phyloP scores from a whole-genome alignment of 2,113 vertebrate species.

The Monopterus albus region DNA sequence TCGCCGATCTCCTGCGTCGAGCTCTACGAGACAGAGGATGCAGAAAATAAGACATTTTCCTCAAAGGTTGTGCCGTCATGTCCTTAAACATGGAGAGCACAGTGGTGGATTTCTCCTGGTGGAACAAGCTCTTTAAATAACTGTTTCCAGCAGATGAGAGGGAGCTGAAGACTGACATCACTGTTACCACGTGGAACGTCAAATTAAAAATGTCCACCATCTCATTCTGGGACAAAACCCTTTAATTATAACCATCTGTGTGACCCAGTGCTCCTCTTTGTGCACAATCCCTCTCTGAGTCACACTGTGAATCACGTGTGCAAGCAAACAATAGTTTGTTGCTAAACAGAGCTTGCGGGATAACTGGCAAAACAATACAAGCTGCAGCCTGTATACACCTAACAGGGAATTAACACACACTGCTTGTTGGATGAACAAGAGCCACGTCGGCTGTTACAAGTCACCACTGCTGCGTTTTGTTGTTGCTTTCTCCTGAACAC shows the following conservation, averaged over 20 bases:
- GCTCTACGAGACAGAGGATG: constrained; percentile 81
- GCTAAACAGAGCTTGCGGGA: constrained; percentile 60
- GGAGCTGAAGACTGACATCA: neutral
- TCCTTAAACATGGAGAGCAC: neutral
- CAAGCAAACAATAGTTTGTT: constrained; percentile 58
- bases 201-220: constrained; percentile 29
- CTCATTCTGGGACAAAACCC: constrained; percentile 25
- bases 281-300: constrained; percentile 19
- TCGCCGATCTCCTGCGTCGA: constrained; percentile 98
- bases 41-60: neutral
- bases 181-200: constrained; percentile 4
- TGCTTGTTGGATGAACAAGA: constrained; percentile 34
- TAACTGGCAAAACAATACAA: constrained; percentile 36
- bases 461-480: neutral
- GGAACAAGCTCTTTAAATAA: neutral
- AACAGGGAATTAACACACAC: constrained; percentile 38
- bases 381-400: constrained; percentile 39
- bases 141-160: constrained; percentile 21
- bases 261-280: constrained; percentile 18
- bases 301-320: constrained; percentile 30
- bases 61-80: no score
- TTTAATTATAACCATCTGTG: constrained; percentile 54
- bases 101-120: neutral
- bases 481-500: neutral
- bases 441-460: constrained; percentile 18